Conservation (phyloP, 2,888 invertebrate species). For the Nasonovia ribisnigri region DNA sequence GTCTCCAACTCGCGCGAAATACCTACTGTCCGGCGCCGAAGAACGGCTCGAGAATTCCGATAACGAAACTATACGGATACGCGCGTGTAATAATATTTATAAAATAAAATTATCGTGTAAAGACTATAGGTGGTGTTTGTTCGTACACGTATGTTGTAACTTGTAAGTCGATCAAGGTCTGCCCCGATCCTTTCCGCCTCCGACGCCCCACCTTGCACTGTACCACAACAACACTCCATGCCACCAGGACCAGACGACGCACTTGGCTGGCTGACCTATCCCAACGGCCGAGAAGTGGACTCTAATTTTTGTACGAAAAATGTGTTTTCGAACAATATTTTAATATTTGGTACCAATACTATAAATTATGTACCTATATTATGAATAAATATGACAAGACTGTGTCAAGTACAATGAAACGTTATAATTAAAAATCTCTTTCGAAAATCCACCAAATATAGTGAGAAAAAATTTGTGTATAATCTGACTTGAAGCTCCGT, state of each 20-base stretch:
- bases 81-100: background rate
- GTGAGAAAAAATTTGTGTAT: too few species aligned
- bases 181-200: background rate
- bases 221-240: background rate
- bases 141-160: background rate
- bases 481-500: too few species aligned
- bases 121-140: background rate
- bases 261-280: background rate
- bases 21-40: background rate
- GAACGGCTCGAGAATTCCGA: conserved; percentile 20
- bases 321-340: background rate
- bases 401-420: too few species aligned
- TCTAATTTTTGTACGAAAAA: background rate
- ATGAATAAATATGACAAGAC: background rate
- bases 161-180: conserved; percentile 27
- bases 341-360: too few species aligned
- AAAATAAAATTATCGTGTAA: background rate
- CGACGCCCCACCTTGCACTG: background rate
- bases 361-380: background rate
- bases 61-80: background rate
- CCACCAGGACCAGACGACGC: background rate
- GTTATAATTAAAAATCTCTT: too few species aligned
- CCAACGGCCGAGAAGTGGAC: background rate
- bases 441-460: too few species aligned
- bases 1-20: background rate